These are phyloP conservation scores for Polylopha cassiicola DNA, from an alignment of 2,888 invertebrate genomes.

Conservation along the genomic window DNA sequence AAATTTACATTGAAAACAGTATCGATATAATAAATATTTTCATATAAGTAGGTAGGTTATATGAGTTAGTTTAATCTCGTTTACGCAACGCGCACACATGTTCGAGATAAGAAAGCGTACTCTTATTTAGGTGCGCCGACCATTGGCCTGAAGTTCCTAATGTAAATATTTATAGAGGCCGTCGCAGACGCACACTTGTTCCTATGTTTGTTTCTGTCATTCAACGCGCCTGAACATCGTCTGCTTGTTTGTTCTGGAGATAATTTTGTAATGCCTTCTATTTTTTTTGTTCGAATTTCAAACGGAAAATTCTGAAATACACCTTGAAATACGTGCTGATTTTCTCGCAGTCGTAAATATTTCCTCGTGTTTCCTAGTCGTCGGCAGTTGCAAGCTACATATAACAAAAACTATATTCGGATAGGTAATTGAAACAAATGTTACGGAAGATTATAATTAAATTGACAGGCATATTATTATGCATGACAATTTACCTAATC, in stretches of 20 bases:
- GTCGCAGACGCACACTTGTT: constrained; percentile 62
- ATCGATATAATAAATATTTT: constrained; percentile 10
- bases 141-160: constrained; percentile 72
- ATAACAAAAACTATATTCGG: too few species aligned
- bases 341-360: too few species aligned
- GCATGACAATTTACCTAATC: too few species aligned
- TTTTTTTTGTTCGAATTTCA: constrained; percentile 8
- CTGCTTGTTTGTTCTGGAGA: constrained; percentile 18
- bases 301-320: too few species aligned
- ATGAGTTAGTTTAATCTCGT: constrained; percentile 39
- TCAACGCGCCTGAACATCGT: constrained; percentile 45
- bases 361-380: too few species aligned
- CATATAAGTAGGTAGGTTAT: constrained; percentile 22
- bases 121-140: constrained; percentile 66
- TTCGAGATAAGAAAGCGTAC: constrained; percentile 70
- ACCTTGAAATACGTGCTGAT: too few species aligned
- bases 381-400: too few species aligned
- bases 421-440: too few species aligned
- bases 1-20: constrained; percentile 2
- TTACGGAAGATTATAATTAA: too few species aligned
- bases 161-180: constrained; percentile 74
- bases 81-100: constrained; percentile 67
- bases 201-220: constrained; percentile 74
- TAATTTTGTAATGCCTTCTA: constrained; percentile 22
- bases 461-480: too few species aligned